phyloP scores from a whole-genome alignment of 53 echinoderm and acorn worm species.

The Holothuria scabra region DNA sequence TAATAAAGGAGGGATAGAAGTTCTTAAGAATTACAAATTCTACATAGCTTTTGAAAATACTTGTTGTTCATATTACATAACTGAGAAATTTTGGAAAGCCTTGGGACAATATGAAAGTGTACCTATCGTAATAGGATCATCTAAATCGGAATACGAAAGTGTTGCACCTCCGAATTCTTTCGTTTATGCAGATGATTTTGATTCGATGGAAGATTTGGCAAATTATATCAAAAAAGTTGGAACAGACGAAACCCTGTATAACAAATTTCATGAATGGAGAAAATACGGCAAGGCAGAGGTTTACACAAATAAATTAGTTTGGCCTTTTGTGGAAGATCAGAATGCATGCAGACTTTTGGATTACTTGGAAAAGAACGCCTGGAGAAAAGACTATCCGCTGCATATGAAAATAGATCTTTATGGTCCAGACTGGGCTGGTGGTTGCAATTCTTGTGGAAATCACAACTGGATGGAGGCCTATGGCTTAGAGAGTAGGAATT shows the following conservation, averaged over 20 bases:
- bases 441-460: constrained; percentile 13
- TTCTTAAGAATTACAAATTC: constrained; percentile 11
- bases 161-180: constrained; percentile 17
- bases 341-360: background rate
- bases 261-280: constrained; percentile 11
- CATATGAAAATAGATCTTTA: background rate
- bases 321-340: background rate
- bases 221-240: background rate
- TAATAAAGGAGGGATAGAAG: no score
- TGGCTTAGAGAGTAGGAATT: background rate
- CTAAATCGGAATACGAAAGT: constrained; percentile 13
- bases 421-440: constrained; percentile 1
- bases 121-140: constrained; percentile 13
- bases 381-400: background rate
- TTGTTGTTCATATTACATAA: constrained; percentile 11
- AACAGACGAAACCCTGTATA: background rate
- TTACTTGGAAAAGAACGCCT: background rate
- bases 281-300: background rate
- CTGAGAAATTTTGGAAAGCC: constrained; percentile 30
- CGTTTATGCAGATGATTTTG: constrained; percentile 31
- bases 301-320: background rate
- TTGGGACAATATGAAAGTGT: background rate
- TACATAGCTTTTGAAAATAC: constrained; percentile 13
- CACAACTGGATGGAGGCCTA: background rate
- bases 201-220: constrained; percentile 15